phyloP scores from a whole-genome alignment of 2,797 vertebrate genomes.

The Steatocranus sp. region DNA sequence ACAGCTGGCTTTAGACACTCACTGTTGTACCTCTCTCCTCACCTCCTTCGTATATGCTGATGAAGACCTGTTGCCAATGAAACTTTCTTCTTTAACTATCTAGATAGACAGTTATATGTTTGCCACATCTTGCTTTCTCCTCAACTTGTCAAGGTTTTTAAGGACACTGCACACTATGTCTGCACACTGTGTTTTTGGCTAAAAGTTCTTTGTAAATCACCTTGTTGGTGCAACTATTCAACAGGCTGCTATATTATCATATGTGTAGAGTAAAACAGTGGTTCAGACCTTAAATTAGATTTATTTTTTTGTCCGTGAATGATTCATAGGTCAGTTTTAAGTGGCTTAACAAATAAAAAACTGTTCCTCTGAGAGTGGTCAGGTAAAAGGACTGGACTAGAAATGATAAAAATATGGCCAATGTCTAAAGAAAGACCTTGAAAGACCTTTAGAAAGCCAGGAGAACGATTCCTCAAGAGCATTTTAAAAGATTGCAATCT shows the following conservation, averaged over 20 bases:
- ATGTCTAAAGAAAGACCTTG: neutral
- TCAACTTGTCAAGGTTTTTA: neutral
- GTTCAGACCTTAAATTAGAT: neutral
- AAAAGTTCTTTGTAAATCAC: neutral
- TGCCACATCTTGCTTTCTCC: neutral
- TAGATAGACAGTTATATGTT: neutral
- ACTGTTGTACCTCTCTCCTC: neutral
- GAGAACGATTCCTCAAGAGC: accelerated
- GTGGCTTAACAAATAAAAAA: neutral
- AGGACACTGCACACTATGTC: neutral
- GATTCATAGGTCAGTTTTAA: neutral
- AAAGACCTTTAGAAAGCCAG: neutral
- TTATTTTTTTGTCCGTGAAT: neutral
- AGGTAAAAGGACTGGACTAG: neutral
- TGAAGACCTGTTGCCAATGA: neutral
- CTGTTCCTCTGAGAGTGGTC: neutral
- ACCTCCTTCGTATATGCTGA: neutral
- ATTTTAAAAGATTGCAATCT: neutral
- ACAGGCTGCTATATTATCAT: neutral
- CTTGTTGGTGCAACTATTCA: neutral
- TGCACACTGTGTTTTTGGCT: neutral
- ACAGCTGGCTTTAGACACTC: neutral
- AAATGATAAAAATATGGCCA: neutral
- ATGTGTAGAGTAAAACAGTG: neutral
- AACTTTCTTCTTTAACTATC: neutral